phyloP scores from a whole-genome alignment of 2,113 vertebrate genomes.

The Isichthys henryi region DNA sequence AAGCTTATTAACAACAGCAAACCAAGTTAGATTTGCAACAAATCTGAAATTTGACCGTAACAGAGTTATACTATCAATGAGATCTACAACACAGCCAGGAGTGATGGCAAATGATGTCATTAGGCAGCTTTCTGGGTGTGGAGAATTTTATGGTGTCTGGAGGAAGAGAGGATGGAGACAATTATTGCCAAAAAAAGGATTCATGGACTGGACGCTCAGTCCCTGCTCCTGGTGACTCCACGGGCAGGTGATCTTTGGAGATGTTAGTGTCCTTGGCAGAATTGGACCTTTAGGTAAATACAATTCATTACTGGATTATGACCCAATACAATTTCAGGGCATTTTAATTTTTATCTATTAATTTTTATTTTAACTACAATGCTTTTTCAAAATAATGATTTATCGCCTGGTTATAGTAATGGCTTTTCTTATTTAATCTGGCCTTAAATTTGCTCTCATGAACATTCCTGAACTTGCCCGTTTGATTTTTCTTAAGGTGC shows the following conservation, averaged over 20 bases:
- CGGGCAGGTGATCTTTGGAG: not conserved
- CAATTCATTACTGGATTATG: not conserved
- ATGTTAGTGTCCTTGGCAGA: not conserved
- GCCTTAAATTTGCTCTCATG: not conserved
- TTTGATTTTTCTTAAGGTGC: not conserved
- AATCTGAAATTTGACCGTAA: not conserved
- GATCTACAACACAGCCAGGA: not conserved
- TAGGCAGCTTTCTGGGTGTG: not conserved
- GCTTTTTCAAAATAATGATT: conserved; percentile 1
- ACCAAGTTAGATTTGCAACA: not conserved
- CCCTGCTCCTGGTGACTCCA: not conserved
- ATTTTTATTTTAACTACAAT: not conserved
- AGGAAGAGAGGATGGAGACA: not conserved
- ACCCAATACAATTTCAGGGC: not conserved
- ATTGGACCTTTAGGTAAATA: not conserved
- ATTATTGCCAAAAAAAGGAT: not conserved
- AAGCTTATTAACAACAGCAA: not conserved
- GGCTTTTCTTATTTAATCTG: conserved; percentile 6
- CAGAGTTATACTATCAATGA: not conserved
- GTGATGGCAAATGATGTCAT: not conserved
- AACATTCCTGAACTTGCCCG: not conserved
- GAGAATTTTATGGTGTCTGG: not conserved
- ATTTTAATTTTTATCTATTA: not conserved
- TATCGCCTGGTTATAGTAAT: not conserved
- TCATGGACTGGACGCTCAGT: not conserved